Evolutionary conservation across 2,888 invertebrate genomes (phyloP).

Genomic region (Stenoptilia bipunctidactyla): DNA sequence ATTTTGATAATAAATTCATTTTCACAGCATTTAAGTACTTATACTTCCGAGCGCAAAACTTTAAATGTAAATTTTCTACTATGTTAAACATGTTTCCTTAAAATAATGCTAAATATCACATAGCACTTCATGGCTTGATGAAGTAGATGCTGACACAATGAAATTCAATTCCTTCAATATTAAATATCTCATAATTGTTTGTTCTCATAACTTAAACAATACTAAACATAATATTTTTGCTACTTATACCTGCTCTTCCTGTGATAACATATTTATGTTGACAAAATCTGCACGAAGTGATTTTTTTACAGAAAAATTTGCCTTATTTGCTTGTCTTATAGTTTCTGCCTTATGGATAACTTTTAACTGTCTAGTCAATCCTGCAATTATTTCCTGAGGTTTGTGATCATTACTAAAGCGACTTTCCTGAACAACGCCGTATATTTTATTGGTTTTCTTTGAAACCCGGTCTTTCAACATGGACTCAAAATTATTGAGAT

Average conservation of each 20-base stretch:
- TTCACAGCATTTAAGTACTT: no score
- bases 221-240: neutral
- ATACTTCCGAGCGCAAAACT: no score
- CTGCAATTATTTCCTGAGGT: constrained; percentile 33
- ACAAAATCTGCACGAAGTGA: constrained; percentile 23
- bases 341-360: constrained; percentile 39
- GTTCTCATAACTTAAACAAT: neutral
- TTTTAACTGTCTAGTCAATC: constrained; percentile 37
- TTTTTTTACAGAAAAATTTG: constrained; percentile 16
- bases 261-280: constrained; percentile 27
- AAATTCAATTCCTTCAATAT: no score
- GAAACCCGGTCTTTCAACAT: constrained; percentile 22
- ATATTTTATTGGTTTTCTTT: constrained; percentile 12
- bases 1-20: no score
- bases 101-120: no score
- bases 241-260: constrained; percentile 22
- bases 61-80: no score
- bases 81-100: no score
- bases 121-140: no score
- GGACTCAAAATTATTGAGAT: constrained; percentile 24
- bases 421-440: neutral
- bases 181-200: neutral
- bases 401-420: constrained; percentile 7
- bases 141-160: no score
- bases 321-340: constrained; percentile 11